A percentile compares a stretch with the other conserved stretches of the same genome.
Conservation (phyloP, 2,888 invertebrate species). For the Petrolisthes manimaculis region DNA sequence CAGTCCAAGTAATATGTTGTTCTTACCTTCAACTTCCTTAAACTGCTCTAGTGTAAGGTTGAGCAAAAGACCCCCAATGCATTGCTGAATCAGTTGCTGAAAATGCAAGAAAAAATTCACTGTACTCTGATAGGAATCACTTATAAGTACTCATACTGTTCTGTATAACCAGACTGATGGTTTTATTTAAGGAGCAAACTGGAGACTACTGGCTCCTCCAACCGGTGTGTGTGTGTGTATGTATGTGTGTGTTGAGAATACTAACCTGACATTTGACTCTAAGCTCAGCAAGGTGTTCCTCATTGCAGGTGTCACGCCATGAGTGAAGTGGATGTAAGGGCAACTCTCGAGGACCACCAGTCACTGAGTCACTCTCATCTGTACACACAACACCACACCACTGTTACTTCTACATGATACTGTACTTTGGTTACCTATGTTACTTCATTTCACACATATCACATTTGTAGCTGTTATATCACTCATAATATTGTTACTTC, state of each 20-base stretch:
- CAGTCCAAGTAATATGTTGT: background rate
- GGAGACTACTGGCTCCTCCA: no score
- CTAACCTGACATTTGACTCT: conserved; percentile 65
- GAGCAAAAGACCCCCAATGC: conserved; percentile 62
- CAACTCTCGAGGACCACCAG: conserved; percentile 59
- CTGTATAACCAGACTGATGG: no score
- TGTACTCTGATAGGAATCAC: background rate
- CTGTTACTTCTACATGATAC: background rate
- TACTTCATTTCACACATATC: no score
- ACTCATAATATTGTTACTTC: no score
- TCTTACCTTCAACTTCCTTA: conserved; percentile 65
- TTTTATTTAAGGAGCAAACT: no score
- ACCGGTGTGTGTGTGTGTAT: background rate
- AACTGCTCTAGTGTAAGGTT: conserved; percentile 65
- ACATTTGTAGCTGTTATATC: no score
- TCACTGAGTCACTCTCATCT: conserved; percentile 59
- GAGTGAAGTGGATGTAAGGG: conserved; percentile 63
- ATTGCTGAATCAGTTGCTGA: conserved; percentile 65
- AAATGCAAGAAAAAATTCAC: conserved; percentile 11
- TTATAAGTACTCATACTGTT: no score
- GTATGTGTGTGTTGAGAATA: background rate
- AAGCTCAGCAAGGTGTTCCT: conserved; percentile 64
- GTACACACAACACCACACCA: background rate
- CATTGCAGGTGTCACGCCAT: conserved; percentile 64
- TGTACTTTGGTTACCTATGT: no score